Evolutionary conservation across 1,140 invertebrate species (phyloP).

Genomic region (Lordiphosa clarofinis): DNA sequence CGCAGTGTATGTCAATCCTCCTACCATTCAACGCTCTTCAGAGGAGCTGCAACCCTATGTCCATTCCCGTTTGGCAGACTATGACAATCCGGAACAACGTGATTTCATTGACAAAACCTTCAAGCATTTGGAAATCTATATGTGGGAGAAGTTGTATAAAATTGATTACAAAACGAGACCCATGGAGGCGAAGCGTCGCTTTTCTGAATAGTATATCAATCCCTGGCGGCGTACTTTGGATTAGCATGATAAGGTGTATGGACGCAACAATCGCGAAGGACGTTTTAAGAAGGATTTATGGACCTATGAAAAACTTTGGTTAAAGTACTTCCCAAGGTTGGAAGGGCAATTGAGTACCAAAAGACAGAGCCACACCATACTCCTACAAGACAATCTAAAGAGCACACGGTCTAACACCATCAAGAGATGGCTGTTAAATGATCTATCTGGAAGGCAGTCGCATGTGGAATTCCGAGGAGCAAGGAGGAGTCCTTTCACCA

Average conservation of each 20-base stretch:
- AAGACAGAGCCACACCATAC: too few relatives aligned
- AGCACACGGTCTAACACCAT: too few relatives aligned
- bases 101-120: conserved; percentile 85
- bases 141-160: conserved; percentile 90
- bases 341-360: too few relatives aligned
- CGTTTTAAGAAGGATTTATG: conserved; percentile 83
- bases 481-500: too few relatives aligned
- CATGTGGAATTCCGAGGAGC: too few relatives aligned
- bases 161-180: conserved; percentile 84
- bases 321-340: too few relatives aligned
- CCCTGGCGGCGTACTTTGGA: conserved; percentile 83
- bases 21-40: conserved; percentile 82
- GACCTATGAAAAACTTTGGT: too few relatives aligned
- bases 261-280: conserved; percentile 81
- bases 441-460: too few relatives aligned
- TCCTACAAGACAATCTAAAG: too few relatives aligned
- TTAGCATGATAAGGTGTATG: conserved; percentile 82
- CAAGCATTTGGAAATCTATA: conserved; percentile 86
- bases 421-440: too few relatives aligned
- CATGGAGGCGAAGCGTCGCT: conserved; percentile 84
- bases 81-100: conserved; percentile 84
- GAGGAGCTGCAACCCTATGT: conserved; percentile 88
- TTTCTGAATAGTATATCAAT: conserved; percentile 84
- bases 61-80: conserved; percentile 83
- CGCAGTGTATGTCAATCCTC: conserved; percentile 86